Evolutionary conservation across 2,888 invertebrate genomes (phyloP), one percentile per base, ranked within the genome.

Genomic region (Tupiocoris notatus): DNA sequence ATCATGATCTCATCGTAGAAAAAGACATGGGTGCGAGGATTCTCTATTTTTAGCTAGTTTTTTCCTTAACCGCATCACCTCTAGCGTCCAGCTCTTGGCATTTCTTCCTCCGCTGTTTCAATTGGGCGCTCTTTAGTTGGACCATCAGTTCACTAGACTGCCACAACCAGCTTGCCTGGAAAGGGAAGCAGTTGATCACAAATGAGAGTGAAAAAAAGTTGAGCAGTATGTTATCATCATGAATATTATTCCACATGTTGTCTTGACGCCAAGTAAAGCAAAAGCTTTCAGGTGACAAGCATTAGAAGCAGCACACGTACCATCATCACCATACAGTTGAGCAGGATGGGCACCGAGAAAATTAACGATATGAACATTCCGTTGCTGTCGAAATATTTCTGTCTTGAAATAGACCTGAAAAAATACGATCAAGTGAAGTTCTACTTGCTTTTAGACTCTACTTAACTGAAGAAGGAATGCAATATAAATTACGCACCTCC

Each of bases 311-410:
- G 39, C 39, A 39, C 39, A 39, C 39, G 6, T 88, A 96, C 95
- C 88, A 96, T 93, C 89, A 96, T 91, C 80, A 96, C 88, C 90
- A 96, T 92, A 83, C 95, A 96, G 85, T 95, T 96, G 71, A 96
- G 87, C 77, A 96, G 86, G 82, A 96, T 91, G 21, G 96, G 96
- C 83, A 94, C 91, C n/a, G 95, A 96, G 85, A 95, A 95, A 21
- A 96, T 93, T 12, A 95, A 89, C 0, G 96, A 96, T 87, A 96
- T 95, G 84, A 96, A 96, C 71, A 96, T 86, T 20, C 96, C 96
- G 85, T 93, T 93, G 82, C 93, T 93, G 84, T 96, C 96, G 84
- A 96, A 96, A 84, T 96, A 96, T 83, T 96, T 96, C 82, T 96
- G 95, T 81, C 90, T 89, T 0, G 96, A 93, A 84, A 96, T 95